Base-by-base conservation (phyloP, 2,888 invertebrate species). In the Malachius bipustulatus region DNA sequence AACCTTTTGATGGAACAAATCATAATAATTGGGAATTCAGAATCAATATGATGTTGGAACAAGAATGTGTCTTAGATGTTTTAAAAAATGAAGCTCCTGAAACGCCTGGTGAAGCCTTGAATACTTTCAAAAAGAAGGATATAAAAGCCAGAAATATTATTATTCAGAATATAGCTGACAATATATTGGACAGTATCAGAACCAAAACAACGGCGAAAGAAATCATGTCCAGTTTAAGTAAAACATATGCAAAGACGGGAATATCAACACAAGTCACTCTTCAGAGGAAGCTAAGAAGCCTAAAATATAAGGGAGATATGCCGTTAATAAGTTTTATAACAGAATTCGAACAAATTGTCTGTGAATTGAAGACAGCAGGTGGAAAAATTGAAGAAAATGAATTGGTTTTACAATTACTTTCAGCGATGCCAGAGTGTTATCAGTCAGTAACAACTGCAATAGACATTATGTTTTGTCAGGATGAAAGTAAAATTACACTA, bases 21-120 rank as follows among this genome's bases (percentile, higher is more conserved):
- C 41, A 30, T 24, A 37, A 38, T 16, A 43, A 43, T 24, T 39
- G 35, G 34, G 39, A 41, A 36, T 41, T 39, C 30, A 39, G 13
- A 41, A 39, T 27, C 26, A n/a, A n/a, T n/a, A n/a, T 39, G 28
- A 9, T 39, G 16, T 13, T 43, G 28, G 37, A 43, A 32, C 38
- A 41, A 14, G 16, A 34, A 28, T 30, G 32, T 15, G 36, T 39
- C 12, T 30, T 37, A 12, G 31, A 41, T 2, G 37, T 39, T 24
- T 29, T 43, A 32, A n/a, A n/a, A n/a, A 8, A 11, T 4, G 14
- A 30, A 6, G 16, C 8, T 30, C 34, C 29, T 28, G 8, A 13
- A 13, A 16, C 14, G 15, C 29, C 34, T 10, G 26, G 3, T 14
- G 14, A 10, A 4, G 31, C 36, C 30, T 26, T 32, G 19, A 12